Evolutionary conservation across 2,113 vertebrate species (phyloP), one percentile per base, ranked within the genome.

Genomic region (Osmerus mordax): DNA sequence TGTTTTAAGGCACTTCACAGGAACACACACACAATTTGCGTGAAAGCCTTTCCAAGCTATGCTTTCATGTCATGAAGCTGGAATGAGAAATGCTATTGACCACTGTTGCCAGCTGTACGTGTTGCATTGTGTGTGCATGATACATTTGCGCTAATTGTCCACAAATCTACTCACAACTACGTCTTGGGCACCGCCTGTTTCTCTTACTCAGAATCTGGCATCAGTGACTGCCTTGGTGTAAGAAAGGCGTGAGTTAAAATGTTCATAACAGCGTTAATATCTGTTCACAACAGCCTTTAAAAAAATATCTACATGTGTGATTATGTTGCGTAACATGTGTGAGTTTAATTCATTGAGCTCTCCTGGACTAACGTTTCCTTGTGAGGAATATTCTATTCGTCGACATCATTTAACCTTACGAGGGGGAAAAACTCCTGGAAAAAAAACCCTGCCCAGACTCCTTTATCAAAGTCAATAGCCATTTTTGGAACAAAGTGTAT

Each of bases 11-110:
- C 67, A 67, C 65, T 80, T 78, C 69, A 69, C 80, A 84, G 77
- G 54, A 79, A 84, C 78, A 64, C 81, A 83, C 76, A 84, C 80
- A 82, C 83, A 91, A 88, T 91, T 89, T 89, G 84, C 85, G 86
- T 88, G 86, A 91, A 81, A 89, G 86, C 79, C 78, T 83, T 47
- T 78, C 77, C 73, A 61, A 71, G 78, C 81, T 74, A 25, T 79
- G 81, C 79, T 86, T 87, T 89, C 78, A 86, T 77, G 82, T 86
- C 79, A 79, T 78, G 77, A 70, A 74, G 70, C 65, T 73, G 74
- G 75, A 88, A 80, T 84, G 69, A 82, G 75, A 74, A 73, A 82
- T 71, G 84, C 78, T 80, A 78, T 79, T 82, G 77, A 75, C 70
- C 73, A 58, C n/a, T 4, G 60, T 64, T 81, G 77, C 80, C 81